A percentile compares a stretch with the other conserved stretches of the same genome.
These are phyloP conservation scores for Acrocephalus arundinaceus DNA, from an alignment of 2,113 vertebrate species.

Conservation along the genomic window DNA sequence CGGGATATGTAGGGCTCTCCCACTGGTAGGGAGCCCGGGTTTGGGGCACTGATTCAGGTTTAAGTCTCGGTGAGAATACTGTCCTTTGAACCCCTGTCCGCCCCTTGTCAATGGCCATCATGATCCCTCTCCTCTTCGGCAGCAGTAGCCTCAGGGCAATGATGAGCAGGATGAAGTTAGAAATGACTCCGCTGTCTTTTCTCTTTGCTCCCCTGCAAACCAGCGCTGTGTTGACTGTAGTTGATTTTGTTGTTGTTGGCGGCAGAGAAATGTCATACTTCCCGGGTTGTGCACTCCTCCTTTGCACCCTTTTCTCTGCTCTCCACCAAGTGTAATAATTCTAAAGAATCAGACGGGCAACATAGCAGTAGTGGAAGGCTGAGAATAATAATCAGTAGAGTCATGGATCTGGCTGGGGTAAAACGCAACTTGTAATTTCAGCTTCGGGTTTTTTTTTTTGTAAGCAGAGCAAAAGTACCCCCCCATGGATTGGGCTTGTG, in stretches of 20 bases:
- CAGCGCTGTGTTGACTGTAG: slow-evolving; percentile 80
- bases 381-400: slow-evolving; percentile 76
- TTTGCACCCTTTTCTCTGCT: slow-evolving; percentile 75
- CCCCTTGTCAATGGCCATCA: slow-evolving; percentile 64
- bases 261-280: slow-evolving; percentile 75
- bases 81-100: background rate
- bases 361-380: slow-evolving; percentile 84
- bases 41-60: slow-evolving; percentile 11
- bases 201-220: slow-evolving; percentile 82
- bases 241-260: slow-evolving; percentile 72
- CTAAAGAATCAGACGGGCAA: slow-evolving; percentile 67
- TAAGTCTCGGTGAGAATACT: slow-evolving; percentile 25
- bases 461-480: slow-evolving; percentile 59
- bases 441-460: slow-evolving; percentile 69
- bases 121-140: slow-evolving; percentile 73
- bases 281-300: slow-evolving; percentile 60
- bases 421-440: slow-evolving; percentile 73
- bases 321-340: slow-evolving; percentile 73
- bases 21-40: background rate
- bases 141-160: slow-evolving; percentile 64
- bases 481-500: slow-evolving; percentile 76
- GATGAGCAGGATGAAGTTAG: slow-evolving; percentile 75
- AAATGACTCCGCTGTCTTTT: slow-evolving; percentile 83
- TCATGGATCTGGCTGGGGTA: slow-evolving; percentile 78
- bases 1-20: slow-evolving; percentile 43